Base-by-base conservation (phyloP, 2,113 vertebrate species). In the Maccullochella peelii region DNA sequence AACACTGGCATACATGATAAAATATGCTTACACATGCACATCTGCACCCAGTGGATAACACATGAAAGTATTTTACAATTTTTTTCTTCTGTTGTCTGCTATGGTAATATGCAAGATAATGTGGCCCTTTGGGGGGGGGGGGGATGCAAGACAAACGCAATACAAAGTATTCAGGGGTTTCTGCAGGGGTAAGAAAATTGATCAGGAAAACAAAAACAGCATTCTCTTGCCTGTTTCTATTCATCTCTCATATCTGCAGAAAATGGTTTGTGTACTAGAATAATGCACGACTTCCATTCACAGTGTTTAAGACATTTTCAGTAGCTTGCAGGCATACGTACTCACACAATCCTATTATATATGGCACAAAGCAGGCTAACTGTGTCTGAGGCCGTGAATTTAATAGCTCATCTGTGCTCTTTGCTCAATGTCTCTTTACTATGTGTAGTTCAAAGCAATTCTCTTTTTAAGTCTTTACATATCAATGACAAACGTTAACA, bases 91-190 rank as follows among this genome's bases (percentile, higher is more conserved):
- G 54, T 91, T 86, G 86, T 90, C 38, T 87, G 67, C 86, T 55
- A 25, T 77, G 21, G 54, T 86, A 92, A 87, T 85, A 85, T 68
- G 71, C 59, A 55, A 82, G 80, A 87, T 93, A 87, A 90, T 91
- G 89, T 81, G 80, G 74, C 61, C 79, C 81, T 86, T 69, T 81
- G 80, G 86, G 87, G 61, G 44, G 42, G 38, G 10, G 38, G 44
- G 5, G 4, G 72, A 36, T 71, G 81, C 77, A 71, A 86, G 73
- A 84, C 72, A 86, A 81, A 87, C 36, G 65, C 73, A 84, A 87
- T 71, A 52, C 23, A 50, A 67, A 80, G 61, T 69, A 82, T 67
- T 58, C 20, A n/a, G 52, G 70, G 81, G 30, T 79, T 84, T 88
- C 73, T 86, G 68, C 85, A 55, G 79, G 69, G 69, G 49, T 63